Conservation (phyloP, 2,888 invertebrate species). For the Lochmaea crataegi region DNA sequence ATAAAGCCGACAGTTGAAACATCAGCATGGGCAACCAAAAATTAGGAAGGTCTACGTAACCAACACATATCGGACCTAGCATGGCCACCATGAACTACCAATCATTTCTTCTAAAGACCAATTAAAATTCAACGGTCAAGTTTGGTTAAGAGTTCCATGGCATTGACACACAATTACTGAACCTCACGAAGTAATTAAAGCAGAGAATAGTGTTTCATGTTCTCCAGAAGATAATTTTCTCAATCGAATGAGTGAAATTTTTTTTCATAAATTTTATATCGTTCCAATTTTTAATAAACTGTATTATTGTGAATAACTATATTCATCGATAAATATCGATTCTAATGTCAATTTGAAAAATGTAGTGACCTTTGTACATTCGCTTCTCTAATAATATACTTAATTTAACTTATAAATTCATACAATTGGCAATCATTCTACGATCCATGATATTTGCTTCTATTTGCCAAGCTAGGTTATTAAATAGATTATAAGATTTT, state of each 20-base stretch:
- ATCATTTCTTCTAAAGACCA: too few relatives aligned
- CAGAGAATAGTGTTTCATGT: neutral
- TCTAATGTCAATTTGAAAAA: conserved; percentile 30
- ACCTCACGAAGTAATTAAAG: neutral
- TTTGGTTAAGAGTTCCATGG: too few relatives aligned
- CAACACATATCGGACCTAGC: too few relatives aligned
- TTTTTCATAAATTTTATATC: neutral
- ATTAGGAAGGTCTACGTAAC: too few relatives aligned
- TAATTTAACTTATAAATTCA: conserved; percentile 2
- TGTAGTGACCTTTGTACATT: conserved; percentile 29
- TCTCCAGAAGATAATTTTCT: neutral
- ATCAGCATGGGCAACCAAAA: too few relatives aligned
- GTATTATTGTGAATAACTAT: conserved; percentile 19
- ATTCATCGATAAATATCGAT: conserved; percentile 29
- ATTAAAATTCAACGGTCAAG: too few relatives aligned
- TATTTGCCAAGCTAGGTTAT: conserved; percentile 24
- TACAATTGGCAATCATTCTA: conserved; percentile 25
- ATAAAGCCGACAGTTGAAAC: too few relatives aligned
- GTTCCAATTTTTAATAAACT: neutral
- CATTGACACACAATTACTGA: neutral
- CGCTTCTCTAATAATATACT: conserved; percentile 25
- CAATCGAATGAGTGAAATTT: neutral
- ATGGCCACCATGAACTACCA: too few relatives aligned
- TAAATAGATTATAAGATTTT: conserved; percentile 6
- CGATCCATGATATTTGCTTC: conserved; percentile 13